These are phyloP conservation scores for Epinotia ramella DNA, from an alignment of 2,888 invertebrate genomes.

Conservation along the genomic window DNA sequence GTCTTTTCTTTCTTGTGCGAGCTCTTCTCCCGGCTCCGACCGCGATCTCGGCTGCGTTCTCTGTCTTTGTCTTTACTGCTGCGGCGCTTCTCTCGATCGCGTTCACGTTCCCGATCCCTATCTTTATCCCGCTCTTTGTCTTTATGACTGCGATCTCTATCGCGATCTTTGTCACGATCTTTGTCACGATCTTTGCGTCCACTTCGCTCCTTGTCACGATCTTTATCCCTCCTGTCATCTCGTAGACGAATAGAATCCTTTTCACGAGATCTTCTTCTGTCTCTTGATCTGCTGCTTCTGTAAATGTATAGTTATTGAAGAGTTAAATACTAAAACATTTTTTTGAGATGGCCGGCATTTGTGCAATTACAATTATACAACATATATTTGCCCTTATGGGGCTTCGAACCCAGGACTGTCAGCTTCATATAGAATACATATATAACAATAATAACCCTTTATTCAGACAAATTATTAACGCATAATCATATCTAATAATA, in stretches of 20 bases:
- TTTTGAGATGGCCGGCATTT: too few species aligned
- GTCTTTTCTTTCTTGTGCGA: constrained; percentile 70
- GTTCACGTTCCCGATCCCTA: constrained; percentile 55
- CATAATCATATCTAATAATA: too few species aligned
- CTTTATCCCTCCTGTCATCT: constrained; percentile 53
- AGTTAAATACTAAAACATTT: too few species aligned
- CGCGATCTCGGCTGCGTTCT: constrained; percentile 66
- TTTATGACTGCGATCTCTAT: constrained; percentile 53
- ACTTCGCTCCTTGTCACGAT: constrained; percentile 54
- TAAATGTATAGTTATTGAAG: neutral
- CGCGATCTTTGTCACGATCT: constrained; percentile 67
- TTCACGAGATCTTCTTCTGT: constrained; percentile 81
- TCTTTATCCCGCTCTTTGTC: constrained; percentile 58
- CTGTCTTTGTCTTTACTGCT: constrained; percentile 69
- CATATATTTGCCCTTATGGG: too few species aligned
- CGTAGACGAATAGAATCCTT: constrained; percentile 59
- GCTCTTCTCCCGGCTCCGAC: constrained; percentile 61
- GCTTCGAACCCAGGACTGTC: too few species aligned
- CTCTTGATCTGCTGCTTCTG: constrained; percentile 77
- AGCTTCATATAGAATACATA: too few species aligned
- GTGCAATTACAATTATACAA: too few species aligned
- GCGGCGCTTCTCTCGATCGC: constrained; percentile 52
- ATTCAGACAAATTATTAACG: too few species aligned
- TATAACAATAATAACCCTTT: too few species aligned
- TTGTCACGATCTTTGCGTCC: constrained; percentile 64